phyloP scores from a whole-genome alignment of 1,140 invertebrate species.

The Zophobas atratus region DNA sequence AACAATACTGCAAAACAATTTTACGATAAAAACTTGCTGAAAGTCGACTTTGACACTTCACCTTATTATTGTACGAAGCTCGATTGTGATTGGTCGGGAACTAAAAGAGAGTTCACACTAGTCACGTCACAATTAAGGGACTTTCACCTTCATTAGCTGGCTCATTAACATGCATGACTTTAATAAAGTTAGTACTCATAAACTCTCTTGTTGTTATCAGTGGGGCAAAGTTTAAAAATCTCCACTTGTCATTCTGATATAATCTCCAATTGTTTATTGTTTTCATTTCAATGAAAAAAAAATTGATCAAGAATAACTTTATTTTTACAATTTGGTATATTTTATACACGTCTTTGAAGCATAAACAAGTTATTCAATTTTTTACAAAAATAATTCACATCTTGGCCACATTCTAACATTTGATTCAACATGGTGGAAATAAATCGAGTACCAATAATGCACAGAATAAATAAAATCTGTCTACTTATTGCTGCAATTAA shows the following conservation, averaged over 20 bases:
- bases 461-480: neutral
- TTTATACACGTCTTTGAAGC: slow-evolving; percentile 13
- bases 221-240: neutral
- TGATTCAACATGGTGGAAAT: neutral
- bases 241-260: neutral
- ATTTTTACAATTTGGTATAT: slow-evolving; percentile 15
- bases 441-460: neutral
- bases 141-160: slow-evolving; percentile 29
- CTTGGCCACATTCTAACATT: slow-evolving; percentile 18
- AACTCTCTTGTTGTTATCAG: neutral
- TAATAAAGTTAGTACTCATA: neutral
- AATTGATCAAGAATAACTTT: slow-evolving; percentile 10
- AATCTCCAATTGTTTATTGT: neutral
- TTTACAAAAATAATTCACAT: slow-evolving; percentile 13
- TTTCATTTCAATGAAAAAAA: neutral
- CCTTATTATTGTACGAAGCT: neutral
- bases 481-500: slow-evolving; percentile 36
- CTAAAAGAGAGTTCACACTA: neutral
- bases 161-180: neutral
- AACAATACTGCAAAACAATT: neutral
- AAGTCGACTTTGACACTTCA: slow-evolving; percentile 38
- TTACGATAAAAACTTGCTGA: slow-evolving; percentile 16
- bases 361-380: slow-evolving; percentile 1
- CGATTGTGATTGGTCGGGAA: slow-evolving; percentile 10
- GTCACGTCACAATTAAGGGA: slow-evolving; percentile 16